Base-by-base conservation (phyloP, 2,888 invertebrate species). In the Apoda limacodes region DNA sequence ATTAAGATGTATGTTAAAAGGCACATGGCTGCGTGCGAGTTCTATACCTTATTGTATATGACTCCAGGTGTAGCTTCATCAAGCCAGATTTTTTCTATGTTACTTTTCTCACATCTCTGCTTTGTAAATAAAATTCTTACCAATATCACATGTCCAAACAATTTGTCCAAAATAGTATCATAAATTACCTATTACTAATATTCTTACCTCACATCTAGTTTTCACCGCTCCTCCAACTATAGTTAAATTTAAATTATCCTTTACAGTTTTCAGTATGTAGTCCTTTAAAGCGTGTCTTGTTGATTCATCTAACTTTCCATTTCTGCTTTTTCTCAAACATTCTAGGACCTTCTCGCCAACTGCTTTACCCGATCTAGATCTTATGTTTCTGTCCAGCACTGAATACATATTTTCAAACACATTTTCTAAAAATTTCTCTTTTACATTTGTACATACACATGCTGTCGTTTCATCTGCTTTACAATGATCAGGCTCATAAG, bases 321-420 rank as follows among this genome's bases (percentile, higher is more conserved):
- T 75, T 24, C 50, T 64, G 28, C 76, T 78, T 23, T 41, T 55
- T 25, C 51, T 63, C 13, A 80, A 46, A 32, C 66, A 63, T 7
- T 48, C 40, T 4, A 75, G 28, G 4, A 78, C 51, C 10, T 52
- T 41, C 10, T 68, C 60, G 1, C 70, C 75, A 2, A 78, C 46
- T 5, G 55, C 53, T 47, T 66, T 70, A 1, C 76, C 78, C 0
- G 57, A 37, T 2, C 41, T 39, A 2, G 61, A 60, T 23, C 59
- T 58, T 2, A 49, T 42, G 43, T 72, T 51, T 33, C 52, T 62
- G 29, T 66, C 71, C 22, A 78, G 44, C 4, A 71, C 57, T 0
- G 65, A 67, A 32, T 68, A 68, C 78, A 78, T 78, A 32, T 78
- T 76, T 28, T 76, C 76, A 30, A 80, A 71, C 1, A 80, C 67